Percentiles rank a stretch among this genome's conserved stretches.
Evolutionary conservation across 2,113 vertebrate species (phyloP).

Genomic region (Helogale parvula): DNA sequence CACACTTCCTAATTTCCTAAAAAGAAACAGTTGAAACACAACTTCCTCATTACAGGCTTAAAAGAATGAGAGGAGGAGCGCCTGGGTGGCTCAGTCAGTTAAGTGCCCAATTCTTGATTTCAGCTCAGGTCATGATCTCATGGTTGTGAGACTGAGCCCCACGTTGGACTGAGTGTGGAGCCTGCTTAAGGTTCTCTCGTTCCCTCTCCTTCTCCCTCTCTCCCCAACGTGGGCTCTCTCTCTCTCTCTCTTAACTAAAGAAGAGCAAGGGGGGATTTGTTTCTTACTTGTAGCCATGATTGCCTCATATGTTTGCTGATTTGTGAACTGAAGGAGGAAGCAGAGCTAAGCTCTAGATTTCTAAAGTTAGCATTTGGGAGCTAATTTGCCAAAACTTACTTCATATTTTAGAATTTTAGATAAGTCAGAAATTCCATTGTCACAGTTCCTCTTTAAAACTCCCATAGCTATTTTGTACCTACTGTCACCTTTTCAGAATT

Average conservation of each 20-base stretch:
- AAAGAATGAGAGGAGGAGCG: background rate
- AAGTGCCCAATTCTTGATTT: too few relatives aligned
- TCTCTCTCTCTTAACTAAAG: too few relatives aligned
- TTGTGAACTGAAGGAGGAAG: background rate
- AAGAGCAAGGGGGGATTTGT: background rate
- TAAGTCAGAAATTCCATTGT: background rate
- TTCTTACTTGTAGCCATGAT: background rate
- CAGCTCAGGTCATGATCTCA: too few relatives aligned
- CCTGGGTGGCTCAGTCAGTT: too few relatives aligned
- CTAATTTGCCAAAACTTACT: conserved; percentile 14
- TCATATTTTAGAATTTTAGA: conserved; percentile 41
- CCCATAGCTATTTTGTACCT: background rate
- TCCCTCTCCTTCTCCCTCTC: too few relatives aligned
- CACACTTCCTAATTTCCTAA: background rate
- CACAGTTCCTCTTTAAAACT: background rate
- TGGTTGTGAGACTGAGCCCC: too few relatives aligned
- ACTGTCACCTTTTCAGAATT: conserved; percentile 29
- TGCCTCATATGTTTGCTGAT: background rate
- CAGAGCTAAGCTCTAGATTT: conserved; percentile 23
- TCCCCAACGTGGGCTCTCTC: too few relatives aligned
- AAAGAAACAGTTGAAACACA: conserved; percentile 23
- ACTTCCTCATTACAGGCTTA: background rate
- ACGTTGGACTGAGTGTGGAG: too few relatives aligned
- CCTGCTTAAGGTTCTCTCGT: too few relatives aligned
- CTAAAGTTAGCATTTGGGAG: background rate